Percentiles rank a stretch among this genome's conserved stretches.
Evolutionary conservation across 2,113 vertebrate species (phyloP).

Genomic region (Scomber japonicus): DNA sequence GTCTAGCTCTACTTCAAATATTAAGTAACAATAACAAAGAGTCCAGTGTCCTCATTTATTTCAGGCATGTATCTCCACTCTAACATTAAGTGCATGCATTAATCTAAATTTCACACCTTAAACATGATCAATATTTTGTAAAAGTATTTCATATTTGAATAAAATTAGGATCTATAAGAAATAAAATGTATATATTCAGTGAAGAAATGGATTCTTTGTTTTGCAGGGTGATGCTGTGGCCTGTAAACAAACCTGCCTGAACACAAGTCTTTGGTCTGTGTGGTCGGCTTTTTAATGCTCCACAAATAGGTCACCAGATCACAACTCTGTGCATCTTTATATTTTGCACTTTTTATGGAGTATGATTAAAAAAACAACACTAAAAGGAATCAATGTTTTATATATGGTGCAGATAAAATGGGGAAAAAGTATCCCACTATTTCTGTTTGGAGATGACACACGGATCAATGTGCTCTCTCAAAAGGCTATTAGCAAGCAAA

Average conservation of each 20-base stretch:
- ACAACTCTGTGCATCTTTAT: slow-evolving; percentile 23
- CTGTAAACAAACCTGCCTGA: slow-evolving; percentile 11
- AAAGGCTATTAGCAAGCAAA: slow-evolving; percentile 19
- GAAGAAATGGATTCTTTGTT: neutral
- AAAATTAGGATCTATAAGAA: neutral
- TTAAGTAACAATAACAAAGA: too few species aligned
- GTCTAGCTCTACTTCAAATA: neutral
- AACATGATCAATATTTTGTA: neutral
- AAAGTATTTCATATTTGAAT: neutral
- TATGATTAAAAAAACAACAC: neutral
- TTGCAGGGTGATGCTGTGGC: neutral
- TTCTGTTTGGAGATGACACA: slow-evolving; percentile 41
- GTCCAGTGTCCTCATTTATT: too few species aligned
- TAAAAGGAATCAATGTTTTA: neutral
- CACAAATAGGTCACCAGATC: slow-evolving; percentile 45
- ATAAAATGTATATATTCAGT: neutral
- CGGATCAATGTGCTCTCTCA: slow-evolving; percentile 35
- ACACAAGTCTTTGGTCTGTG: neutral
- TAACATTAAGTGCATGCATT: neutral
- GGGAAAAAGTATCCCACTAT: slow-evolving; percentile 1
- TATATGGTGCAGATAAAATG: slow-evolving; percentile 10
- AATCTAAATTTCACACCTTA: neutral
- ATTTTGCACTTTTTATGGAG: slow-evolving; percentile 9
- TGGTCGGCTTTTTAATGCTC: slow-evolving; percentile 1
- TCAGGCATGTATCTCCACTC: neutral